These are phyloP conservation scores for Cerastoderma edule DNA, from an alignment of 2,888 invertebrate genomes.

Conservation along the genomic window DNA sequence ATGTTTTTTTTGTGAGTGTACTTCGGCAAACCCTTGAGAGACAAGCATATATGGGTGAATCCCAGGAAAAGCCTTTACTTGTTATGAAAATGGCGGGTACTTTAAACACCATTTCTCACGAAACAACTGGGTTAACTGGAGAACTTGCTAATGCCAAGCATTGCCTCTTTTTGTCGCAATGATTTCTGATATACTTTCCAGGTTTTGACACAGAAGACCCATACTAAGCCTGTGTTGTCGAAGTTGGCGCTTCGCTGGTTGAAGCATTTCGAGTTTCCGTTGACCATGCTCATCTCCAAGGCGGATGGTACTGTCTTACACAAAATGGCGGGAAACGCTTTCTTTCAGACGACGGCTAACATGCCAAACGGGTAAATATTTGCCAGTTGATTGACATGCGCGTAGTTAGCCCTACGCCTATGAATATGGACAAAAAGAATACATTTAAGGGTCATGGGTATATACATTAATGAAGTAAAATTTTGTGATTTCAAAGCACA, in stretches of 20 bases:
- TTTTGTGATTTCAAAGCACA: no score
- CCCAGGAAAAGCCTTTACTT: background rate
- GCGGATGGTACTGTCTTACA: slow-evolving; percentile 83
- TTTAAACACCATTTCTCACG: background rate
- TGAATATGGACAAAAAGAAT: background rate
- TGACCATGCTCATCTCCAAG: slow-evolving; percentile 81
- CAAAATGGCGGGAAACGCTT: slow-evolving; percentile 82
- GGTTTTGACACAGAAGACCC: slow-evolving; percentile 70
- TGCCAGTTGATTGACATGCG: slow-evolving; percentile 41
- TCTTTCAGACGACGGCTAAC: slow-evolving; percentile 73
- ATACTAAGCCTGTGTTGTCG: slow-evolving; percentile 69
- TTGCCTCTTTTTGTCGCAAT: background rate
- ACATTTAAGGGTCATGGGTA: no score
- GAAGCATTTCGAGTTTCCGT: slow-evolving; percentile 82
- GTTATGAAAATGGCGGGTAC: background rate
- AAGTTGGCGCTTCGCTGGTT: slow-evolving; percentile 72
- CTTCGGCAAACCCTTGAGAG: background rate
- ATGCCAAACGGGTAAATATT: slow-evolving; percentile 54
- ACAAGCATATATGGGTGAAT: background rate
- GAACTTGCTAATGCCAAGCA: background rate
- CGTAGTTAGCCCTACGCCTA: background rate
- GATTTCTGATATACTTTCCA: background rate
- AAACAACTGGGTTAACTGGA: background rate
- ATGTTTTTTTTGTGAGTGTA: no score
- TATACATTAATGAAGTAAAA: no score